A percentile compares a stretch with the other conserved stretches of the same genome.
phyloP scores from a whole-genome alignment of 2,113 vertebrate species.

The Clarias gariepinus region DNA sequence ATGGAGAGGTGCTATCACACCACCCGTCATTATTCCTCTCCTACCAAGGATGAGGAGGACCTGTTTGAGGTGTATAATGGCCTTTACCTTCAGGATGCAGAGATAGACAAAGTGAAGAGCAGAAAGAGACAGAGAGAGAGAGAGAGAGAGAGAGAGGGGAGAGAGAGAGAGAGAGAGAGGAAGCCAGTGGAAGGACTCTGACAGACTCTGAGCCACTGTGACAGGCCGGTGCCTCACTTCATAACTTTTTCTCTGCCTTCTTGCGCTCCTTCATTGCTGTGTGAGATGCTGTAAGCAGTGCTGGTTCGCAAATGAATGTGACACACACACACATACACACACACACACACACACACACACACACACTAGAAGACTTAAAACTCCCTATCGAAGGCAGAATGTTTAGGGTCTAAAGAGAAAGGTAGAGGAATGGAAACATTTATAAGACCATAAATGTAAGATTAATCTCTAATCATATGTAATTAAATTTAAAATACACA shows the following conservation, averaged over 20 bases:
- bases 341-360: background rate
- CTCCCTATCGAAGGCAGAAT: constrained; percentile 22
- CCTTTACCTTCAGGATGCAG: constrained; percentile 46
- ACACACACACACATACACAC: constrained; percentile 23
- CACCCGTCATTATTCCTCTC: constrained; percentile 45
- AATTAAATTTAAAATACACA: too few species aligned
- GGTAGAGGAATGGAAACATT: constrained; percentile 60
- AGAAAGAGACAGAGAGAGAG: constrained; percentile 15
- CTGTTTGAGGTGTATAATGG: constrained; percentile 51
- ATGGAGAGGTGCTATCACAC: constrained; percentile 51
- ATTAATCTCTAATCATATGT: too few species aligned
- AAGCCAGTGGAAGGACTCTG: constrained; percentile 35
- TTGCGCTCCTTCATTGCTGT: constrained; percentile 8
- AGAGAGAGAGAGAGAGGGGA: constrained; percentile 18
- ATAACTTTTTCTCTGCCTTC: constrained; percentile 41
- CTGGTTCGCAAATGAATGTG: constrained; percentile 36
- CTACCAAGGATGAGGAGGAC: constrained; percentile 31
- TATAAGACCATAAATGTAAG: constrained; percentile 54
- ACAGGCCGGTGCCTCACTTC: constrained; percentile 42
- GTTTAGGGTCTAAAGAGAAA: constrained; percentile 9
- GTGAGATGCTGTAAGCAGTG: background rate
- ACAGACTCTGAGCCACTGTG: constrained; percentile 38
- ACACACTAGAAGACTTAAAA: constrained; percentile 12
- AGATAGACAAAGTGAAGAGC: constrained; percentile 12
- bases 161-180: constrained; percentile 13